A percentile compares a stretch with the other conserved stretches of the same genome.
Conservation (phyloP, 2,797 vertebrate species). For the Falco naumanni region DNA sequence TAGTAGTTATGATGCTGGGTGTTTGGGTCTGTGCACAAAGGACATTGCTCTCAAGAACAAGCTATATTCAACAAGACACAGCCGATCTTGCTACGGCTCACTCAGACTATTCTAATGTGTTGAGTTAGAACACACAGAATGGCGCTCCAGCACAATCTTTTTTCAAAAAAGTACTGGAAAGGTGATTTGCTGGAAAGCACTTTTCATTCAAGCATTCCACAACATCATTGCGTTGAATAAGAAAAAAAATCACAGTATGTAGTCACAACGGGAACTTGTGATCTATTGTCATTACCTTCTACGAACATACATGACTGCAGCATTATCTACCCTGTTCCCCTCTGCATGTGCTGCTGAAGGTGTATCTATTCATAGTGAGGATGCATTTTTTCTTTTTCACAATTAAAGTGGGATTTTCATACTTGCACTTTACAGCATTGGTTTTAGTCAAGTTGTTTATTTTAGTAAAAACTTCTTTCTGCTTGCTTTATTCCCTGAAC, state of each 20-base stretch:
- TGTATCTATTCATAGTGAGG: background rate
- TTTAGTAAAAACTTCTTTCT: constrained; percentile 64
- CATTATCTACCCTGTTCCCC: background rate
- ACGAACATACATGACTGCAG: background rate
- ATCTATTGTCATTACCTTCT: background rate
- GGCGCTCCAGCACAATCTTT: background rate
- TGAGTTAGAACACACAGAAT: background rate
- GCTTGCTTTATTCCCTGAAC: constrained; percentile 38
- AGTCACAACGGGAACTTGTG: background rate
- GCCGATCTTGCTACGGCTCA: background rate
- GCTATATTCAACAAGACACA: background rate
- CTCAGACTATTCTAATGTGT: rapidly evolving
- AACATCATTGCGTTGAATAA: background rate
- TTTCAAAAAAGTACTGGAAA: background rate
- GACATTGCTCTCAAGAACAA: rapidly evolving
- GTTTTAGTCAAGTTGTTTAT: constrained; percentile 54
- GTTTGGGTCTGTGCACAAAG: background rate
- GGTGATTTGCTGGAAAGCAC: background rate
- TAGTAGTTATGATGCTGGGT: no score
- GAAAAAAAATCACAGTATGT: background rate
- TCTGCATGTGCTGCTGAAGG: background rate
- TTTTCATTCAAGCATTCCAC: background rate
- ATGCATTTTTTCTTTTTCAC: constrained; percentile 30
- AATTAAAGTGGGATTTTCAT: constrained; percentile 68
- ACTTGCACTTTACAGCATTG: constrained; percentile 20